phyloP scores from a whole-genome alignment of 2,797 vertebrate species.

The Myotis myotis region DNA sequence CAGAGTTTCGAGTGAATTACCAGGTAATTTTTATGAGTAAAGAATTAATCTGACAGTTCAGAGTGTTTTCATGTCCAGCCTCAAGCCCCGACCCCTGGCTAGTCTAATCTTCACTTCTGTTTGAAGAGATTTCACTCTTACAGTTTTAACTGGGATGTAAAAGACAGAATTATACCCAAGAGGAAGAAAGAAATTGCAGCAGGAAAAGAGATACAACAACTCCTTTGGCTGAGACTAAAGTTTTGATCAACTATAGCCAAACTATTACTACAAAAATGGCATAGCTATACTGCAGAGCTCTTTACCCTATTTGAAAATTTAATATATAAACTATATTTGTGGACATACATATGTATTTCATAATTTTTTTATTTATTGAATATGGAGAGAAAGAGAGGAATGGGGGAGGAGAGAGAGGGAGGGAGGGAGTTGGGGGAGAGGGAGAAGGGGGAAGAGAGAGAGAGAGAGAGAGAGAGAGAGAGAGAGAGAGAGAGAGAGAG shows the following conservation, averaged over 20 bases:
- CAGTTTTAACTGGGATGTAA: conserved; percentile 22
- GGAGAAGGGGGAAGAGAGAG: too few relatives aligned
- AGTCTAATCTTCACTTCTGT: conserved; percentile 40
- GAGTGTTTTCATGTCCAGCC: not conserved
- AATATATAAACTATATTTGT: not conserved
- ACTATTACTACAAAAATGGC: conserved; percentile 27
- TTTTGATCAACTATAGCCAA: conserved; percentile 26
- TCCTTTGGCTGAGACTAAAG: conserved; percentile 34
- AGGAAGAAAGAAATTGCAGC: not conserved
- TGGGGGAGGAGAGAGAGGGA: not conserved
- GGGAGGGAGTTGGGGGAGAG: too few relatives aligned
- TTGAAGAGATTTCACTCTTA: conserved; percentile 26
- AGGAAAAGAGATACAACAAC: conserved; percentile 31
- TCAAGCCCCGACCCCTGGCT: not conserved
- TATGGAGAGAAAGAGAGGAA: not conserved
- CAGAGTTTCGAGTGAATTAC: not conserved
- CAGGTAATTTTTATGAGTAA: not conserved
- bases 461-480: too few relatives aligned
- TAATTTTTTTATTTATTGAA: not conserved
- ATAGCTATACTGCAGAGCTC: not conserved
- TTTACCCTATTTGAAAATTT: conserved; percentile 22
- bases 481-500: too few relatives aligned
- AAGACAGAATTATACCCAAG: conserved; percentile 16
- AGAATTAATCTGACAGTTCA: conserved; percentile 10
- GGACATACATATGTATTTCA: not conserved